Percentiles rank a stretch among this genome's conserved stretches.
These are phyloP conservation scores for Antheraea pernyi DNA, from an alignment of 1,140 invertebrate genomes.

Conservation along the genomic window DNA sequence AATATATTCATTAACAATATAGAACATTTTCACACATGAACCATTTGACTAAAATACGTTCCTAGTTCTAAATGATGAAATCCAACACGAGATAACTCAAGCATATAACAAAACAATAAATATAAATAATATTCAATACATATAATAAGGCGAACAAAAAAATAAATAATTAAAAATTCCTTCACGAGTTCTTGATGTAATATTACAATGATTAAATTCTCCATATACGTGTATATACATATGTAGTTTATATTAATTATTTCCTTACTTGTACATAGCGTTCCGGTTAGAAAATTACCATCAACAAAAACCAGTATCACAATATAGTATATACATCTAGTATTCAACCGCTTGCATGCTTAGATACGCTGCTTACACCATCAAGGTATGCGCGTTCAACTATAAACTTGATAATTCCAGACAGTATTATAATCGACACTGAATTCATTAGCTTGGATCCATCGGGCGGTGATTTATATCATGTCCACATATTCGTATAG, in stretches of 20 bases:
- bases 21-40: too few species aligned
- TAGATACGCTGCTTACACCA: not conserved
- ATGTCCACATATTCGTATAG: not conserved
- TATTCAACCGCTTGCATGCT: not conserved
- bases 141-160: too few species aligned
- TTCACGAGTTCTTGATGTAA: too few species aligned
- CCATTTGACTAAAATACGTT: too few species aligned
- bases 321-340: not conserved
- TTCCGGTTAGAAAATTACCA: not conserved
- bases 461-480: constrained; percentile 19
- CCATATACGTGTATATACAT: not conserved
- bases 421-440: constrained; percentile 3
- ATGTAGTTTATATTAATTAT: not conserved
- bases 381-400: not conserved
- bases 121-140: too few species aligned
- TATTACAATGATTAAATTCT: too few species aligned
- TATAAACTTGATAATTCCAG: not conserved
- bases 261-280: not conserved
- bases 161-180: too few species aligned
- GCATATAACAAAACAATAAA: too few species aligned
- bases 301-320: not conserved
- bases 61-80: too few species aligned
- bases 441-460: not conserved
- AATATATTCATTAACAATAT: too few species aligned
- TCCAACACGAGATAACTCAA: too few species aligned